phyloP scores from a whole-genome alignment of 2,888 invertebrate genomes.

The Eupithecia subumbrata region DNA sequence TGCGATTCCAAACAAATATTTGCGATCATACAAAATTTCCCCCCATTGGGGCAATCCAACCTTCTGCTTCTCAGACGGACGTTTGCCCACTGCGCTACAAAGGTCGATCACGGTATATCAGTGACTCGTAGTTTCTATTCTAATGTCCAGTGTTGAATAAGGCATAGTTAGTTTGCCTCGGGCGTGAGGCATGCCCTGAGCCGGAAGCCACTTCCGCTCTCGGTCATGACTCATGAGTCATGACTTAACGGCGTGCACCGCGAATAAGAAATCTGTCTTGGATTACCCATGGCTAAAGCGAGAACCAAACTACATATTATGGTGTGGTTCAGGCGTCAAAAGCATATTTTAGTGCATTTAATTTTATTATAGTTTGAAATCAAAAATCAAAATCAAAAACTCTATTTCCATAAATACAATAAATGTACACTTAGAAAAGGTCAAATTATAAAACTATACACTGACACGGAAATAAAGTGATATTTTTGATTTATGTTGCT shows the following conservation, averaged over 20 bases:
- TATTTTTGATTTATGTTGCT: no score
- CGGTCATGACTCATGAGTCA: slow-evolving; percentile 26
- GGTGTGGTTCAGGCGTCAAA: neutral
- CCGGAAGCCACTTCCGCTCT: slow-evolving; percentile 65
- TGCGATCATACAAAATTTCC: neutral
- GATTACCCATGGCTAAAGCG: neutral
- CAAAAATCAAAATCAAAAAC: no score
- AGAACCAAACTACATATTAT: neutral
- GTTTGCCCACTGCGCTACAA: neutral
- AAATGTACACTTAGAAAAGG: no score
- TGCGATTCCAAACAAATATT: neutral
- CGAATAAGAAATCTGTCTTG: slow-evolving; percentile 32
- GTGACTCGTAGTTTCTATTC: neutral
- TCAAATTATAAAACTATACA: no score
- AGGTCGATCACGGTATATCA: neutral
- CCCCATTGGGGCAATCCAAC: neutral
- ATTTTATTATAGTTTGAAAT: no score
- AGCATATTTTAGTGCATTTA: neutral
- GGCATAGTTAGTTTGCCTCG: slow-evolving; percentile 30
- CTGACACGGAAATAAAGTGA: no score
- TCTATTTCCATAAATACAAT: no score
- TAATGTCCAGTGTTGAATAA: slow-evolving; percentile 38
- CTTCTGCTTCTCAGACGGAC: neutral
- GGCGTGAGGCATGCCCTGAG: slow-evolving; percentile 48
- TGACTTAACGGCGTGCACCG: slow-evolving; percentile 44